Base-by-base conservation (phyloP, 1,140 invertebrate species). In the Heliconius congener region DNA sequence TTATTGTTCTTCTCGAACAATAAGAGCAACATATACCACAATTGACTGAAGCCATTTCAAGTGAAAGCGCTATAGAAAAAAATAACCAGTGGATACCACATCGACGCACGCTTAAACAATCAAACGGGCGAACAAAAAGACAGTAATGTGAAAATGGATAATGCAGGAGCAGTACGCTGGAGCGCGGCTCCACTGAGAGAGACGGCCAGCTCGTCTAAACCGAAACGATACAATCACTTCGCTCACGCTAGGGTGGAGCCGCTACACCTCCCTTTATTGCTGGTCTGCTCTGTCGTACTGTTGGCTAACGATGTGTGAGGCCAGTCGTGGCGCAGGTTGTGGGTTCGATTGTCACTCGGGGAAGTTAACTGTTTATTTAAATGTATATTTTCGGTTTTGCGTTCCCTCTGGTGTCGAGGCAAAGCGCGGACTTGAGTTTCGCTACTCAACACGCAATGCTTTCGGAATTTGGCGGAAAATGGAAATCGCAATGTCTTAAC, bases 81-180 rank as follows among this genome's bases (percentile, higher is more conserved):
- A 90, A 92, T 90, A 87, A 86, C 88, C 88, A 89, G 85, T 90
- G 92, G 91, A 91, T 93, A 92, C 90, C 87, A 87, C 92, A 93
- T 94, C 91, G 93, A 92, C 88, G 91, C 91, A 92, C 91, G 91
- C 90, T 92, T 93, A 94, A 92, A 94, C 93, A 94, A 94, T 94
- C 93, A 94, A 90, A 93, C 89, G 91, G 84, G 83, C 42, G 90
- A 94, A 94, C 92, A 93, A 94, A 94, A 93, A 94, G 92, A 90
- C 89, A 91, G 87, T 92, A 92, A 93, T 91, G 91, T 91, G 91
- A 88, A 92, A 91, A 92, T 93, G 91, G 91, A 93, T 93, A 94
- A 93, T 91, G 90, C 88, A 88, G 80, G 78, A 79, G 75, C 82
- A 77, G 74, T 75, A 39, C 71, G 66, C 81, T 82, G 82, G 77